Conservation (phyloP, 2,113 vertebrate genomes). For the Carassius auratus region DNA sequence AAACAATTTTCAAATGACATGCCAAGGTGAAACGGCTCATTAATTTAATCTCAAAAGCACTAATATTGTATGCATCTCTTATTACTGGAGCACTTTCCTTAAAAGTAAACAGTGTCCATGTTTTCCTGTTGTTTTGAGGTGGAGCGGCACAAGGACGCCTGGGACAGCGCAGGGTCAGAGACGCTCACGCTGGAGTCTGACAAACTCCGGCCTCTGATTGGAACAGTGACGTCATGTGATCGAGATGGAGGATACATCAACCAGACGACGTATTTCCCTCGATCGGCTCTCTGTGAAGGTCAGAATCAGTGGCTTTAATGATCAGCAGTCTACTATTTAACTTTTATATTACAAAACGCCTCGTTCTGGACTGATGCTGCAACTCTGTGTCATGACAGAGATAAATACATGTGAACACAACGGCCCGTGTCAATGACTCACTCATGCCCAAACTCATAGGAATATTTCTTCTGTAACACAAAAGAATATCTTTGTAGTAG, state of each 20-base stretch:
- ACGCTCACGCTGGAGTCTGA: conserved; percentile 59
- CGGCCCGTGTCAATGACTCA: too few species aligned
- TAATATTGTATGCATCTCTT: not conserved
- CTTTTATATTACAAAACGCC: too few species aligned
- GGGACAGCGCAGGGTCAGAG: conserved; percentile 71
- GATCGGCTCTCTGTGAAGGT: conserved; percentile 85
- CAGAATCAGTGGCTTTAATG: not conserved
- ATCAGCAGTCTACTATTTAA: not conserved
- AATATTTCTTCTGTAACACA: too few species aligned
- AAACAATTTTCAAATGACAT: too few species aligned
- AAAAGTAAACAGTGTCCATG: not conserved
- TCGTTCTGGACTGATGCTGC: too few species aligned
- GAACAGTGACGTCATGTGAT: conserved; percentile 83
- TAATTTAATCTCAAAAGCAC: not conserved
- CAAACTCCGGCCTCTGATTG: conserved; percentile 79
- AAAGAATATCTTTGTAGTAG: too few species aligned
- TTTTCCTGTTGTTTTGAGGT: conserved; percentile 68
- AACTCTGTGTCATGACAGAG: too few species aligned
- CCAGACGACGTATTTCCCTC: conserved; percentile 83
- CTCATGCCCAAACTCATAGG: too few species aligned
- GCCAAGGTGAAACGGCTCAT: not conserved
- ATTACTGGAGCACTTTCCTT: not conserved
- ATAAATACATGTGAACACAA: too few species aligned
- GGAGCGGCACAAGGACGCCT: conserved; percentile 72
- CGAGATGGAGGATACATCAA: conserved; percentile 84